These are phyloP conservation scores for Sciaenops ocellatus DNA, from an alignment of 2,797 vertebrate species.

Conservation along the genomic window DNA sequence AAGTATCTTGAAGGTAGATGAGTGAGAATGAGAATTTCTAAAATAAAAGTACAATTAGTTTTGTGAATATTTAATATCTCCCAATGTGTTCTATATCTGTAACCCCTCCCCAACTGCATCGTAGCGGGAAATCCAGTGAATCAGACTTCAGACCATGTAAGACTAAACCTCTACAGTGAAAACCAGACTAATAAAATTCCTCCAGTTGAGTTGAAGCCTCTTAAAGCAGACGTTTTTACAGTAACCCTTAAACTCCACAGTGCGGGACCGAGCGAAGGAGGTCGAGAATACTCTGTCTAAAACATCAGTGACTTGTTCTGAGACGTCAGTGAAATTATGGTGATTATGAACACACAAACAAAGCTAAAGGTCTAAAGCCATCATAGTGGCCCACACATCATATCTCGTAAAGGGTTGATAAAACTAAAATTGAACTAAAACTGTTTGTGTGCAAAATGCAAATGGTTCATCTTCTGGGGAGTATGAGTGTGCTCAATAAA, in stretches of 20 bases:
- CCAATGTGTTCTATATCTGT: not conserved
- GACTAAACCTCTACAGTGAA: slow-evolving; percentile 23
- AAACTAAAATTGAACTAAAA: too few species aligned
- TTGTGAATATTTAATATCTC: not conserved
- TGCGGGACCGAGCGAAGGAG: not conserved
- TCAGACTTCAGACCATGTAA: slow-evolving; percentile 20
- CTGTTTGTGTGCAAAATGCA: not conserved
- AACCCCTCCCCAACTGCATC: not conserved
- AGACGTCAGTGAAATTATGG: too few species aligned
- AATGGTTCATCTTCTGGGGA: not conserved
- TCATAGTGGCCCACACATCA: not conserved
- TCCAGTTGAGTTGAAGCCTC: slow-evolving; percentile 5
- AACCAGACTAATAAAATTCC: slow-evolving; percentile 40
- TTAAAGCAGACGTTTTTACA: slow-evolving; percentile 7
- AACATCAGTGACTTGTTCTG: not conserved
- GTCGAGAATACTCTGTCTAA: not conserved
- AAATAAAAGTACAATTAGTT: not conserved
- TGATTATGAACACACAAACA: too few species aligned
- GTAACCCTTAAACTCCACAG: slow-evolving; percentile 6
- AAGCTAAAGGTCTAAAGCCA: not conserved
- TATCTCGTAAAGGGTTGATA: not conserved
- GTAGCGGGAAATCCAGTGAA: slow-evolving; percentile 7
- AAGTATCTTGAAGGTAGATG: too few species aligned
- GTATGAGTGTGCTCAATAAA: not conserved
- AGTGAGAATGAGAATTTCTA: not conserved